These are phyloP conservation scores for Morone saxatilis DNA, from an alignment of 2,113 vertebrate genomes.

Conservation along the genomic window DNA sequence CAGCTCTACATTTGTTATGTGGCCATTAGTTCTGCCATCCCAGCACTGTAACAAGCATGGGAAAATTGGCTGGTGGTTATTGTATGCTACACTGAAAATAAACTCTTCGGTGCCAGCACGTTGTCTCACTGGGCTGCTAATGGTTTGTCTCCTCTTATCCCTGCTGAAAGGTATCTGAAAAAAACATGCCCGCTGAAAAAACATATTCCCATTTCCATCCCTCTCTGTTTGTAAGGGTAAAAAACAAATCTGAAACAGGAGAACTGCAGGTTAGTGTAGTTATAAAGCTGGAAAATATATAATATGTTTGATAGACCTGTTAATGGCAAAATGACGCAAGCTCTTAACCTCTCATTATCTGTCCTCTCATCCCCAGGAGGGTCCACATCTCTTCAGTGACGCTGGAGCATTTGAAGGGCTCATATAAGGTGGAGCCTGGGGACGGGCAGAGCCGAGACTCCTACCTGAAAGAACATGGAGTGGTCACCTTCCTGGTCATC, in stretches of 20 bases:
- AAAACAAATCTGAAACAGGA: slow-evolving; percentile 25
- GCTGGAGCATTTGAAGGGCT: slow-evolving; percentile 94
- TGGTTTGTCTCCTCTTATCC: slow-evolving; percentile 49
- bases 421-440: slow-evolving; percentile 96
- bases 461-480: slow-evolving; percentile 94
- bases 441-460: slow-evolving; percentile 92
- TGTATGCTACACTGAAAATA: slow-evolving; percentile 51
- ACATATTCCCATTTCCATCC: slow-evolving; percentile 2
- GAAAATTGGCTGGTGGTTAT: slow-evolving; percentile 56
- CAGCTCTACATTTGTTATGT: slow-evolving; percentile 40
- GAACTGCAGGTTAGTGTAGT: neutral
- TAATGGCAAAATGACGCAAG: slow-evolving; percentile 3
- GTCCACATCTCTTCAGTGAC: slow-evolving; percentile 98
- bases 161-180: slow-evolving; percentile 49
- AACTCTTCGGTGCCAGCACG: slow-evolving; percentile 37
- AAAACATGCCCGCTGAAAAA: slow-evolving; percentile 30
- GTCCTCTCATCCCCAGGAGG: slow-evolving; percentile 84
- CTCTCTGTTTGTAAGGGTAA: slow-evolving; percentile 13
- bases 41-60: slow-evolving; percentile 34
- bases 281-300: slow-evolving; percentile 10
- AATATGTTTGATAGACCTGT: slow-evolving; percentile 12
- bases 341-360: slow-evolving; percentile 27
- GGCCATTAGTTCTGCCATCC: slow-evolving; percentile 40
- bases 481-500: slow-evolving; percentile 96
- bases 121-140: slow-evolving; percentile 62